A percentile compares a stretch with the other conserved stretches of the same genome.
Evolutionary conservation across 2,113 vertebrate species (phyloP).

Genomic region (Bubo scandiacus): DNA sequence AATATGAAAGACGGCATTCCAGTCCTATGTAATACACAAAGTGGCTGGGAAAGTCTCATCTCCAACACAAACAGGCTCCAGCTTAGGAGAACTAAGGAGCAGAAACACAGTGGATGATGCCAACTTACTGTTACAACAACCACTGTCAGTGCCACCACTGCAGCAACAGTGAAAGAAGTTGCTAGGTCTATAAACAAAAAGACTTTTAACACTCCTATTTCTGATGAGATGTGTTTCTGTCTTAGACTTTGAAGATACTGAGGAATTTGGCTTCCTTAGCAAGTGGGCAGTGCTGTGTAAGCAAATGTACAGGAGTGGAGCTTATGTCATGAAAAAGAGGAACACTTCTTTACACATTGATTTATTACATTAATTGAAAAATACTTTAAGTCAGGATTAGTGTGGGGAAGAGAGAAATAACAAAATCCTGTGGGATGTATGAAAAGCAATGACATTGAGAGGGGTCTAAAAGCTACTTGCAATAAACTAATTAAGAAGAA

Average conservation of each 20-base stretch:
- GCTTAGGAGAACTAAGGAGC: background rate
- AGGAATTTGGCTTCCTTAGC: background rate
- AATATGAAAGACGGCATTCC: background rate
- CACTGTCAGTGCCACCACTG: background rate
- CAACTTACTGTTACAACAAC: background rate
- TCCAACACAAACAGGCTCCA: background rate
- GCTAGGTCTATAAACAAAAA: background rate
- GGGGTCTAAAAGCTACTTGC: background rate
- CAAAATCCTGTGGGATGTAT: background rate
- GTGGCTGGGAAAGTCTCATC: background rate
- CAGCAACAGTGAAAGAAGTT: background rate
- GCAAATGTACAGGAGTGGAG: background rate
- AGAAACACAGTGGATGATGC: background rate
- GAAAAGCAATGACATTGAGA: background rate
- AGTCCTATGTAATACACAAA: background rate
- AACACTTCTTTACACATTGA: background rate
- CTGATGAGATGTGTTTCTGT: background rate
- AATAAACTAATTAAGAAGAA: background rate
- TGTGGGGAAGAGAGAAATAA: background rate
- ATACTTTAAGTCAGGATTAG: background rate
- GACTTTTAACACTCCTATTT: background rate
- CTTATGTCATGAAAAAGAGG: background rate
- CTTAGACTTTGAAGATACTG: background rate
- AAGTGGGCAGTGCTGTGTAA: background rate
- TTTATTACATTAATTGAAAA: background rate